Evolutionary conservation across 2,113 vertebrate genomes (phyloP).

Genomic region (Melanerpes formicivorus): DNA sequence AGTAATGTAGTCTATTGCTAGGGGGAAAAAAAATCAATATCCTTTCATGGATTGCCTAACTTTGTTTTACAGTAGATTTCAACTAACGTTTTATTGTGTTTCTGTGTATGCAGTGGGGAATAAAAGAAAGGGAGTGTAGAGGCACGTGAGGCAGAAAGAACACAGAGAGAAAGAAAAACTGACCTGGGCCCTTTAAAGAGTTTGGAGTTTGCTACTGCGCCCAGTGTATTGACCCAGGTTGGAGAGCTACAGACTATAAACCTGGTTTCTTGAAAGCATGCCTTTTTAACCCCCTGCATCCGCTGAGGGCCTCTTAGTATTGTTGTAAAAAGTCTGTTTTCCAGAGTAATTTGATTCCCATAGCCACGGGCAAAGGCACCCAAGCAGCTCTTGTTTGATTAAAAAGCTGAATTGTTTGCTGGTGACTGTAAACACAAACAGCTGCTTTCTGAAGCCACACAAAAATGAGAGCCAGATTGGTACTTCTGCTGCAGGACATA

Average conservation of each 20-base stretch:
- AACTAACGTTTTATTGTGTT: background rate
- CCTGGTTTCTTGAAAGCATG: conserved; percentile 63
- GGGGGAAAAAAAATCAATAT: background rate
- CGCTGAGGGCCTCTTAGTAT: conserved; percentile 43
- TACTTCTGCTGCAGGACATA: background rate
- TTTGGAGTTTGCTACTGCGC: background rate
- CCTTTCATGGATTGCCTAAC: background rate
- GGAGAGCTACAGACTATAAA: conserved; percentile 2
- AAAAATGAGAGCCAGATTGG: conserved; percentile 33
- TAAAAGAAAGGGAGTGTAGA: background rate
- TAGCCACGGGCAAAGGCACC: conserved; percentile 60
- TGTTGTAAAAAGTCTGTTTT: conserved; percentile 69
- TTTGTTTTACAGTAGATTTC: background rate
- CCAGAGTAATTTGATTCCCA: conserved; percentile 70
- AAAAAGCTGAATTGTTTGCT: conserved; percentile 59
- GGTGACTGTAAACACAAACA: conserved; percentile 60
- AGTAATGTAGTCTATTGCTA: background rate
- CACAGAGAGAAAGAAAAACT: background rate
- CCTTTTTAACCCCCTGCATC: conserved; percentile 72
- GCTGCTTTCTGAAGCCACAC: conserved; percentile 52
- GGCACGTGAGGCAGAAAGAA: background rate
- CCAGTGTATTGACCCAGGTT: conserved; percentile 13
- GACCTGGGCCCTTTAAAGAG: background rate
- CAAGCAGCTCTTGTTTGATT: conserved; percentile 58
- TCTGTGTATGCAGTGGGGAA: background rate